Evolutionary conservation across 2,888 invertebrate species (phyloP).

Genomic region (Dryobotodes eremita): DNA sequence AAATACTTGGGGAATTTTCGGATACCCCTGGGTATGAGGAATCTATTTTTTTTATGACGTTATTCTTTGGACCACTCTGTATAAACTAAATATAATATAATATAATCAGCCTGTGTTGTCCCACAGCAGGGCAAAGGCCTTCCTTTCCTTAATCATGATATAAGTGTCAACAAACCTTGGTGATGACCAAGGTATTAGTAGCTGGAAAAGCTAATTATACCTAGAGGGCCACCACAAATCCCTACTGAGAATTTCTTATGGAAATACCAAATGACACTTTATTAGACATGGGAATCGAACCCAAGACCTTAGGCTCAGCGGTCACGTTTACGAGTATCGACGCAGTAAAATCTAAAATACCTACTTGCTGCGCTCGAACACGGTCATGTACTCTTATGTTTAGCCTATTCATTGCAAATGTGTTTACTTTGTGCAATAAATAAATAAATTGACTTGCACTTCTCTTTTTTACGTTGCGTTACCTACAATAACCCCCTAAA

Average conservation of each 20-base stretch:
- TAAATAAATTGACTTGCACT: background rate
- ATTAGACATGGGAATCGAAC: background rate
- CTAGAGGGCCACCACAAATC: background rate
- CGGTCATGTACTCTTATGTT: background rate
- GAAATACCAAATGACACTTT: background rate
- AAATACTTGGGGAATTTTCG: no score
- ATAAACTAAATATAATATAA: no score
- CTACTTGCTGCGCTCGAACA: background rate
- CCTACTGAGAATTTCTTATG: background rate
- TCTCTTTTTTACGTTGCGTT: background rate
- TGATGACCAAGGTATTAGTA: background rate
- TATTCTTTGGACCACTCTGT: no score
- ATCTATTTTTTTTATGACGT: no score
- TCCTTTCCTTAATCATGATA: background rate
- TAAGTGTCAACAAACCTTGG: background rate
- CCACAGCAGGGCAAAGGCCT: no score
- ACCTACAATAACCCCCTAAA: background rate
- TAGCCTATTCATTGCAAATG: background rate
- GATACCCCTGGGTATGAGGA: no score
- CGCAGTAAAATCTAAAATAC: background rate
- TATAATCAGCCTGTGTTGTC: no score
- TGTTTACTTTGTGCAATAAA: background rate
- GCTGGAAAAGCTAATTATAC: background rate
- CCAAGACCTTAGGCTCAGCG: background rate
- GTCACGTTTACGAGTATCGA: background rate